Conservation (phyloP, 92 coral and sea anemone species). For the Desmophyllum pertusum region DNA sequence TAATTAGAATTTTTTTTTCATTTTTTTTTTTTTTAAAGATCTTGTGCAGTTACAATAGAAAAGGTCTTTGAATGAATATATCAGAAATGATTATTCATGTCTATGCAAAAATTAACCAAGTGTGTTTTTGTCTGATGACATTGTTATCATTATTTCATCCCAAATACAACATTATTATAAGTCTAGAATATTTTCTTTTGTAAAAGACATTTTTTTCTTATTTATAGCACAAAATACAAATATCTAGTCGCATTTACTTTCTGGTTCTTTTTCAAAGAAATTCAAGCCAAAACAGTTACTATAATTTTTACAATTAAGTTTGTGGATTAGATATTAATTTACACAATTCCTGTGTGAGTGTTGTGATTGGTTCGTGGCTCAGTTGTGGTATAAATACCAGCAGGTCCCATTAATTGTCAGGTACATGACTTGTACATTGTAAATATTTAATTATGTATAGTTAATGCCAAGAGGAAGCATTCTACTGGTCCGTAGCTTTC, state of each 20-base stretch:
- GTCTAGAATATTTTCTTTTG: too few species aligned
- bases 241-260: too few species aligned
- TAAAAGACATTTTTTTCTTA: too few species aligned
- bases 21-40: too few species aligned
- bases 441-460: conserved; percentile 29
- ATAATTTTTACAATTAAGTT: neutral
- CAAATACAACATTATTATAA: too few species aligned
- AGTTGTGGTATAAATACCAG: conserved; percentile 19
- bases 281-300: neutral
- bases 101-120: neutral
- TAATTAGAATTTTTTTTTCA: too few species aligned
- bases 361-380: conserved; percentile 15
- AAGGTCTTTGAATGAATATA: too few species aligned
- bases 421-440: conserved; percentile 18
- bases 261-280: neutral
- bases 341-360: neutral
- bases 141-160: neutral
- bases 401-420: conserved; percentile 10
- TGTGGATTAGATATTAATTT: neutral
- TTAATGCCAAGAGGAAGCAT: conserved; percentile 10
- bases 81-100: neutral
- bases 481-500: conserved; percentile 1
- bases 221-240: too few species aligned
- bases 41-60: too few species aligned
- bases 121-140: neutral